Base-by-base conservation (phyloP, 2,888 invertebrate species). In the Dicyrtoma fusca region DNA sequence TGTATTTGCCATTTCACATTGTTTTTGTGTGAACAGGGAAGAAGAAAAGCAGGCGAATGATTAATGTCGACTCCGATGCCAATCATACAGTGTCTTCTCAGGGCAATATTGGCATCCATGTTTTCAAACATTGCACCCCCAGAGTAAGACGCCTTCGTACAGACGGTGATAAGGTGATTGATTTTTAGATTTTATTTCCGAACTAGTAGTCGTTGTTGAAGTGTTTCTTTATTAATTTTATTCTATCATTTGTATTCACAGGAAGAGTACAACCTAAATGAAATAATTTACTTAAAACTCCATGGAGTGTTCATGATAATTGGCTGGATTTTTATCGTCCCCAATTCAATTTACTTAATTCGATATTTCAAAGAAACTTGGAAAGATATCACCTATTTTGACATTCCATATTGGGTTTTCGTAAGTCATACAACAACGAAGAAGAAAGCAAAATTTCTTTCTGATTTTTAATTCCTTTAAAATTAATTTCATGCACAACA, bases 341-440 rank as follows among this genome's bases (percentile, higher is more conserved):
- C 63, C 1, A 63, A 63, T 63, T 44, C 42, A 10, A 34, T 17
- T 42, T 63, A 42, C 45, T 5, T 63, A 5, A 44, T 44, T 13
- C 42, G 63, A 63, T 63, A 63, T 21, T 63, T 63, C 21, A 34
- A 45, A 63, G 63, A 63, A 19, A 44, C 63, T 14, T 63, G 63
- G 63, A 44, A n/a, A 19, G 63, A 63, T 45, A 44, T 63, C n/a
- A 19, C 34, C 10, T 44, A 44, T 8, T 42, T 42, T 19, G 19
- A 45, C 2, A 63, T 10, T 44, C 44, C 63, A 8, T 44, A 44
- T 19, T 63, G 45, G 42, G 14, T 63, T 44, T 8, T 63, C 5
- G n/a, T n/a, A n/a, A n/a, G n/a, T n/a, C n/a, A n/a, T n/a, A n/a
- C n/a, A n/a, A n/a, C n/a, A n/a, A n/a, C n/a, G n/a, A n/a, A n/a